Conservation (phyloP, 2,888 invertebrate species). For the Lepidocyrtinus sp. region DNA sequence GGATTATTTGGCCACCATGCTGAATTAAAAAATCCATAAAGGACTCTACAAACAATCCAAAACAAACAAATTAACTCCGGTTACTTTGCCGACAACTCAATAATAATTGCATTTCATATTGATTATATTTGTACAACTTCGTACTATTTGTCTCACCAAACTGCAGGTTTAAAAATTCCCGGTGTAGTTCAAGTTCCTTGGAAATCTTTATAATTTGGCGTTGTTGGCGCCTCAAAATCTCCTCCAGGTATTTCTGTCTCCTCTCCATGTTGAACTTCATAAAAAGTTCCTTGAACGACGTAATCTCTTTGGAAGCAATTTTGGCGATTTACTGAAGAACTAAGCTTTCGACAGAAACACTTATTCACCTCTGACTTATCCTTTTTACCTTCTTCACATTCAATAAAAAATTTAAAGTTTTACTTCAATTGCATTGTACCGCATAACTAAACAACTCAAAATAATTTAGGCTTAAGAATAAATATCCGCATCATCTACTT, state of each 20-base stretch:
- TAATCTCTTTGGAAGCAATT: slow-evolving; percentile 13
- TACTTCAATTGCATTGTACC: background rate
- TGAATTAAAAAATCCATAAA: slow-evolving; percentile 56
- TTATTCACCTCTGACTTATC: no score
- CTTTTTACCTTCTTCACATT: background rate
- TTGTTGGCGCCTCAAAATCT: slow-evolving; percentile 45
- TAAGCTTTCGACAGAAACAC: background rate
- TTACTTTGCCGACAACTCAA: no score
- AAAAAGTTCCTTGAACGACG: slow-evolving; percentile 8
- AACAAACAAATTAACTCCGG: no score
- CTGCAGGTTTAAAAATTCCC: slow-evolving; percentile 58
- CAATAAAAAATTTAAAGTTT: background rate
- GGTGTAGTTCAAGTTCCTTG: slow-evolving; percentile 54
- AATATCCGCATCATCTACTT: background rate
- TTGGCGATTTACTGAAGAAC: background rate
- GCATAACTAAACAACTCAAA: background rate
- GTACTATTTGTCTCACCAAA: no score
- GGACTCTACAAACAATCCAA: slow-evolving; percentile 58
- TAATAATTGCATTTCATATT: no score
- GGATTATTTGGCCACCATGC: slow-evolving; percentile 56
- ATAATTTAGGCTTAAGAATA: background rate
- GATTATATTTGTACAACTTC: no score
- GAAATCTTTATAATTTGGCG: slow-evolving; percentile 41
- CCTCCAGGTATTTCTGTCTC: slow-evolving; percentile 53
- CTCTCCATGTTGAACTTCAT: slow-evolving; percentile 52